Percentiles rank a stretch among this genome's conserved stretches.
phyloP scores from a whole-genome alignment of 1,140 invertebrate genomes.

The Linepithema humile region DNA sequence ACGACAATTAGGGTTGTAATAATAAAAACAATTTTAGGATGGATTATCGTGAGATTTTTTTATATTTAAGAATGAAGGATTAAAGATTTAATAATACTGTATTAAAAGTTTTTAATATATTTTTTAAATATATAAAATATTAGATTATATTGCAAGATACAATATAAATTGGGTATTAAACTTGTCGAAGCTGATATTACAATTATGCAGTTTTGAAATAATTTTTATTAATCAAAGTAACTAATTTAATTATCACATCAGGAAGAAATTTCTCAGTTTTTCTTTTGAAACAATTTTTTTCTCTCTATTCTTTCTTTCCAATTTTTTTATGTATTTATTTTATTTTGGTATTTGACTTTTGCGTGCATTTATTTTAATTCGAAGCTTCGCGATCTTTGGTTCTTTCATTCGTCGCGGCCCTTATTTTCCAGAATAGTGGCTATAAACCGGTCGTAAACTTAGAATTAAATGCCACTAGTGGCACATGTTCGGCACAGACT shows the following conservation, averaged over 20 bases:
- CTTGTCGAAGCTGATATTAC: too few relatives aligned
- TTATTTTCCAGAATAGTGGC: constrained; percentile 44
- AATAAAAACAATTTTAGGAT: not conserved
- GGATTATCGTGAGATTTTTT: not conserved
- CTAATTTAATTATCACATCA: too few relatives aligned
- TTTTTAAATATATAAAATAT: not conserved
- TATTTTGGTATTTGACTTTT: not conserved
- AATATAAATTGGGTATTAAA: too few relatives aligned
- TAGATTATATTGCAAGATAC: not conserved
- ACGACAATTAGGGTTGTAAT: not conserved
- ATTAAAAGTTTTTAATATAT: too few relatives aligned
- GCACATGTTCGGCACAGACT: constrained; percentile 51
- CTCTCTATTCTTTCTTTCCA: not conserved
- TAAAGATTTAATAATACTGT: too few relatives aligned
- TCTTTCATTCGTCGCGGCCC: constrained; percentile 21
- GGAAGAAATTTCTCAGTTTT: not conserved
- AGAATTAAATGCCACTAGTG: constrained; percentile 74
- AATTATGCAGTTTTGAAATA: too few relatives aligned
- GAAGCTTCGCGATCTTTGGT: constrained; percentile 1
- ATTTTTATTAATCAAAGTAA: too few relatives aligned
- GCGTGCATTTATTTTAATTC: not conserved
- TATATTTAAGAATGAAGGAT: too few relatives aligned
- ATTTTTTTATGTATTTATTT: not conserved
- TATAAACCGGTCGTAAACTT: constrained; percentile 72
- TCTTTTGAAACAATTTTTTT: not conserved